phyloP scores from a whole-genome alignment of 2,113 vertebrate species.

The Serinus canaria region DNA sequence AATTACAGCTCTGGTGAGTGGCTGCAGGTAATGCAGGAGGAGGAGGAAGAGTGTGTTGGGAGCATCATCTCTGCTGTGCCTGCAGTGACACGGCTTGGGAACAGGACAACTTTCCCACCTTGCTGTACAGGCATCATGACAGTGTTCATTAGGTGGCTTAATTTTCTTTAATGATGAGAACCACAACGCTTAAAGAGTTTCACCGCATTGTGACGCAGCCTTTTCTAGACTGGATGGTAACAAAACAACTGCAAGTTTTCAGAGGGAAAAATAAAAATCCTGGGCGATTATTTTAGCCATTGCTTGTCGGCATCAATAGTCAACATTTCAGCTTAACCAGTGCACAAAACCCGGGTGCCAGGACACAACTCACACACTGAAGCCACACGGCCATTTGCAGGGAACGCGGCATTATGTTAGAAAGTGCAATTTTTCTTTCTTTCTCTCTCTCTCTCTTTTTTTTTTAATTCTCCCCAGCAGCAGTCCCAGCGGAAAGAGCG shows the following conservation, averaged over 20 bases:
- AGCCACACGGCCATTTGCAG: neutral
- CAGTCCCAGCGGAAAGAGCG: constrained; percentile 63
- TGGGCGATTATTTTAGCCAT: neutral
- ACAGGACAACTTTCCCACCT: neutral
- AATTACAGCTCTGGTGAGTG: constrained; percentile 29
- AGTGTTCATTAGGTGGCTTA: neutral
- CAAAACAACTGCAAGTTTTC: neutral
- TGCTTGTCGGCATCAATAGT: neutral
- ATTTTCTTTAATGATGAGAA: neutral
- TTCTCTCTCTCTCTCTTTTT: neutral
- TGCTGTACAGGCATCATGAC: neutral
- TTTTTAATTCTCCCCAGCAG: constrained; percentile 58
- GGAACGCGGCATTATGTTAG: constrained; percentile 18
- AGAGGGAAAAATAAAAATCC: neutral
- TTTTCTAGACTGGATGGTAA: neutral
- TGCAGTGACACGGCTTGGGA: neutral
- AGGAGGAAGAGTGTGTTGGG: neutral
- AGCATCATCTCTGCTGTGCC: neutral
- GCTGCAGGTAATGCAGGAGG: constrained; percentile 33
- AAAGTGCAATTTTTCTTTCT: constrained; percentile 59
- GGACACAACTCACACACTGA: neutral
- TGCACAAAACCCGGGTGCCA: neutral
- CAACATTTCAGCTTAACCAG: neutral
- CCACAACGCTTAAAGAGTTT: neutral
- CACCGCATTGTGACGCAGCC: accelerated